Evolutionary conservation across 2,888 invertebrate species (phyloP).

Genomic region (Mythimna impura): DNA sequence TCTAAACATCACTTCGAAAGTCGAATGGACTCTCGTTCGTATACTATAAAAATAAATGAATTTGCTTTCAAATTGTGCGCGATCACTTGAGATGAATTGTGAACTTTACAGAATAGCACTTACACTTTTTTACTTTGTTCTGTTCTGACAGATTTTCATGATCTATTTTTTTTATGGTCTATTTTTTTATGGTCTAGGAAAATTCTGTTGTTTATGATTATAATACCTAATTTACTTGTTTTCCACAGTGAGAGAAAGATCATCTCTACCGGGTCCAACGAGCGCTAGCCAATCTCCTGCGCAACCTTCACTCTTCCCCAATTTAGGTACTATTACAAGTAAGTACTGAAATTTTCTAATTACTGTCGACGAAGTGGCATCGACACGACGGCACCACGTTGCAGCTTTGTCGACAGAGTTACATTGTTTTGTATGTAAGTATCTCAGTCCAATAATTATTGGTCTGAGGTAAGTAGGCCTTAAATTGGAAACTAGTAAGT

Average conservation of each 20-base stretch:
- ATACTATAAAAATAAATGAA: no score
- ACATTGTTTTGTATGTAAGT: no score
- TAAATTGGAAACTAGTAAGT: not conserved
- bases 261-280: constrained; percentile 86
- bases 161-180: no score
- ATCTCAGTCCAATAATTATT: no score
- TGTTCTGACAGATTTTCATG: not conserved
- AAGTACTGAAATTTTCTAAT: constrained; percentile 17
- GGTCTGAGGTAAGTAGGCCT: no score
- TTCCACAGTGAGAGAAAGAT: constrained; percentile 82
- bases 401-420: no score
- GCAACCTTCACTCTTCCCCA: constrained; percentile 84
- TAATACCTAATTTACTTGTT: not conserved
- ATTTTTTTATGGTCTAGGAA: no score
- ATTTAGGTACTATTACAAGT: constrained; percentile 85
- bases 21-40: no score
- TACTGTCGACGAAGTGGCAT: no score
- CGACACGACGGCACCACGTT: no score
- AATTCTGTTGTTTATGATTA: not conserved
- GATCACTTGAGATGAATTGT: not conserved
- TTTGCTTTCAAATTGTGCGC: no score
- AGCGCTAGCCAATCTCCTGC: constrained; percentile 73
- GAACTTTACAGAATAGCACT: not conserved
- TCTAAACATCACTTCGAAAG: no score
- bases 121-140: not conserved